Base-by-base conservation (phyloP, 2,797 vertebrate genomes). In the Malacoraja senta region DNA sequence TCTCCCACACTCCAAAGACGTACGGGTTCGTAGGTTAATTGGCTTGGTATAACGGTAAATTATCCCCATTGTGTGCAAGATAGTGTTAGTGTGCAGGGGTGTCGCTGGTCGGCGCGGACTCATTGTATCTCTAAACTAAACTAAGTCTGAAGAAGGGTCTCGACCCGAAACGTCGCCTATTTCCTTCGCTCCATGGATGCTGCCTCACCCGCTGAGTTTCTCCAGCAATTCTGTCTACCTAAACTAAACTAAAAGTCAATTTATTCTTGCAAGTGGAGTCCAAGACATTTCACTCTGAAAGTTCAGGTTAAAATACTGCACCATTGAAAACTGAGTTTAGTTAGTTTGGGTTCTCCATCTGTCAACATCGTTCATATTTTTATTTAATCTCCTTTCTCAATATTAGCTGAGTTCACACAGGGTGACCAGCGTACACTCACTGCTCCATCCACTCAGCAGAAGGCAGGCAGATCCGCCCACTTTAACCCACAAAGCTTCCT, bases 301-400 rank as follows among this genome's bases (percentile, higher is more conserved):
- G 6, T 8, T 3, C 68, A 91, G 35, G 13, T 74, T 91, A 24
- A 91, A 71, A 91, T 72, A 19, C 17, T 29, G 26, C 53, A 10
- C 24, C 8, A 53, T 38, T 91, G 26, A 74, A 19, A 91, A 91
- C 74, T 26, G 68, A 32, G 0, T 68, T 88, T 58, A 92, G 38
- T n/a, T 53, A 29, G 71, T 92, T 76, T 92, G 24, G 90, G 13
- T 29, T 92, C n/a, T 92, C 29, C 71, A 72, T 92, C 83, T 15
- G n/a, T 86, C 71, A 53, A 92, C 29, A 38, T 7, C 10, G 24
- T 44, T 76, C 17, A 35, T 35, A 65, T 76, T 71, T 29, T 53
- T 74, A 74, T 13, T 15, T 44, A 24, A 68, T 38, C 32, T 44
- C 8, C 17, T 76, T 19, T 58, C 71, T 76, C 90, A 74, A 92